Evolutionary conservation across 2,113 vertebrate species (phyloP), one percentile per base, ranked within the genome.

Genomic region (Promerops cafer): DNA sequence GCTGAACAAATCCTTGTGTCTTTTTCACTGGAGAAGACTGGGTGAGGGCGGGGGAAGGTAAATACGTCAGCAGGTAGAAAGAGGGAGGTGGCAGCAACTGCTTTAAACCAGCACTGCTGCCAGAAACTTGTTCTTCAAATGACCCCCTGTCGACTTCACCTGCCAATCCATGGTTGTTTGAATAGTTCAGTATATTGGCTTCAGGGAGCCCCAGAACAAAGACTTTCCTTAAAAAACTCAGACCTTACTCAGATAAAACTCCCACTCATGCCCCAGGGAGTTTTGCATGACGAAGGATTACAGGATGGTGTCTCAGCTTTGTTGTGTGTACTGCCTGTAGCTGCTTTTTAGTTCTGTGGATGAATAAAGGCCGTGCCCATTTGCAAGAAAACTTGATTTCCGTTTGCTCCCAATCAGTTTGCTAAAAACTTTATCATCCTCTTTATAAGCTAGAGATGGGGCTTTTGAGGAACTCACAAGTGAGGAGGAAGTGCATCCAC

Each of bases 221-320:
- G 77, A 76, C 70, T 83, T 66, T 88, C 88, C 93, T 92, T 84
- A 65, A 87, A 89, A 90, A 90, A 47, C 68, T 93, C 72, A 70
- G 83, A 35, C 85, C 61, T 84, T 95, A 71, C 90, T 95, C 83
- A 93, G 90, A 93, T 93, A 89, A 89, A 96, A 96, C 90, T 95
- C 94, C 92, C 83, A 89, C 72, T 95, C 86, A 35, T 11, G 86
- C 96, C 96, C 28, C 74, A 53, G 92, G 96, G 94, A 92, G 65
- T 96, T 96, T 94, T 94, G 90, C 76, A 44, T 95, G 90, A 96
- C 1, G 65, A 83, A 90, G 83, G 86, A 94, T 95, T 92, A 89
- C 57, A 17, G 72, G 83, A 93, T 80, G 72, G 63, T 94, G 92
- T 66, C 85, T 95, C 90, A 86, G 87, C 39, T 77, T 92, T 90